These are phyloP conservation scores for Parambassis ranga DNA, from an alignment of 2,797 vertebrate species.

Conservation along the genomic window DNA sequence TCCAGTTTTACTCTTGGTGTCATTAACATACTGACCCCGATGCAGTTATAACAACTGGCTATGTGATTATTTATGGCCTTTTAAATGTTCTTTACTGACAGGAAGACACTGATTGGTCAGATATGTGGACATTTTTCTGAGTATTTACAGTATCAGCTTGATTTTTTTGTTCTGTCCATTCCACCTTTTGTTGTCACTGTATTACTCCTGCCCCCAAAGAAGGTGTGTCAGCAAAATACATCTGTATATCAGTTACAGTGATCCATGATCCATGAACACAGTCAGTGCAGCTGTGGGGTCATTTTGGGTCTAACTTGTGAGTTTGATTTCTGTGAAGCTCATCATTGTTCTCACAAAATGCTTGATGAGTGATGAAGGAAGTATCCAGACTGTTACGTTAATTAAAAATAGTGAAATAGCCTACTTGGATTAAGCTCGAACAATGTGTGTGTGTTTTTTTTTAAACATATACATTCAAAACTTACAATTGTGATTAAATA, in stretches of 20 bases:
- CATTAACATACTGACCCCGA: conserved; percentile 14
- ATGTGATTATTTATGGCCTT: conserved; percentile 11
- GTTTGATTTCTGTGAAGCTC: background rate
- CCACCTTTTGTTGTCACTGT: no score
- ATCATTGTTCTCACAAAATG: background rate
- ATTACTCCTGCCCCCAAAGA: background rate
- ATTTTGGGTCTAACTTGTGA: background rate
- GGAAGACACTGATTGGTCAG: no score
- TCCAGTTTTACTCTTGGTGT: conserved; percentile 5
- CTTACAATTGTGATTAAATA: no score
- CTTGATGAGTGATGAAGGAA: background rate
- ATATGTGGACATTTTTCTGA: no score
- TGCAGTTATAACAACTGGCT: conserved; percentile 40
- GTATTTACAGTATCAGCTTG: no score
- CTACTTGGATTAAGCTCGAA: no score
- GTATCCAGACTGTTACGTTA: no score
- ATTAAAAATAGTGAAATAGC: no score
- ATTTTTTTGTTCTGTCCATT: background rate
- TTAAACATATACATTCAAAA: no score
- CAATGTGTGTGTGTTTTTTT: no score
- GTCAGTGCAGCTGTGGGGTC: no score
- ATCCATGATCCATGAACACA: no score
- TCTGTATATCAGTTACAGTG: background rate
- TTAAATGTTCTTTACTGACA: background rate
- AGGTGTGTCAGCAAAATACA: background rate